phyloP scores from a whole-genome alignment of 2,888 invertebrate species.

The Thereva nobilitata region DNA sequence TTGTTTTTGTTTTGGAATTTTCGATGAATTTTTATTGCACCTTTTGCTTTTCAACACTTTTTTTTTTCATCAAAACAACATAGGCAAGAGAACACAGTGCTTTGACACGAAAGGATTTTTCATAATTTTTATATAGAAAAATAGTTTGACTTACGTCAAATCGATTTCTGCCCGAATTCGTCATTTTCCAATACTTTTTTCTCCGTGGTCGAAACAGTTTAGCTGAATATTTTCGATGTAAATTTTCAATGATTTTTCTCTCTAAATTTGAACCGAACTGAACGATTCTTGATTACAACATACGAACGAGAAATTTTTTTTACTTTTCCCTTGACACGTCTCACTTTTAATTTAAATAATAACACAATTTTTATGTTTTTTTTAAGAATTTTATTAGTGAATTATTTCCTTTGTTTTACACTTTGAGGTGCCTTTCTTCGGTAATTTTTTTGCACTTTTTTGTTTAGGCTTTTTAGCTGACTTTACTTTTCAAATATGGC shows the following conservation, averaged over 20 bases:
- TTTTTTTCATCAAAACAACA: neutral
- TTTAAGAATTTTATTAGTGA: no score
- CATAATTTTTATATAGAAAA: no score
- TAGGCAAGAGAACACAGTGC: neutral
- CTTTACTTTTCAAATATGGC: constrained; percentile 17
- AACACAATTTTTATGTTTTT: no score
- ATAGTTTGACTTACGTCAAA: constrained; percentile 62
- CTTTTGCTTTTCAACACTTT: neutral
- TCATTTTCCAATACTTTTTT: constrained; percentile 55
- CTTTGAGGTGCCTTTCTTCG: neutral
- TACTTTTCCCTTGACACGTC: no score
- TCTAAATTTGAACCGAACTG: constrained; percentile 3
- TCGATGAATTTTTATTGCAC: constrained; percentile 16
- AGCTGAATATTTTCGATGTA: constrained; percentile 1
- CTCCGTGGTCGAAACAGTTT: constrained; percentile 34
- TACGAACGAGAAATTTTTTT: no score
- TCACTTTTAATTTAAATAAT: no score
- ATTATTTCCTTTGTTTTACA: no score
- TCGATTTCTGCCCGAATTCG: constrained; percentile 68
- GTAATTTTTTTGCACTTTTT: constrained; percentile 1
- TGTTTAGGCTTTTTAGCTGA: constrained; percentile 9
- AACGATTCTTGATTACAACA: no score
- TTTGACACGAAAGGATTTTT: neutral
- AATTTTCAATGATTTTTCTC: constrained; percentile 4
- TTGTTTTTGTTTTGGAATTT: constrained; percentile 26